Conservation (phyloP, 2,113 vertebrate species). For the Neolamprologus ventralis region DNA sequence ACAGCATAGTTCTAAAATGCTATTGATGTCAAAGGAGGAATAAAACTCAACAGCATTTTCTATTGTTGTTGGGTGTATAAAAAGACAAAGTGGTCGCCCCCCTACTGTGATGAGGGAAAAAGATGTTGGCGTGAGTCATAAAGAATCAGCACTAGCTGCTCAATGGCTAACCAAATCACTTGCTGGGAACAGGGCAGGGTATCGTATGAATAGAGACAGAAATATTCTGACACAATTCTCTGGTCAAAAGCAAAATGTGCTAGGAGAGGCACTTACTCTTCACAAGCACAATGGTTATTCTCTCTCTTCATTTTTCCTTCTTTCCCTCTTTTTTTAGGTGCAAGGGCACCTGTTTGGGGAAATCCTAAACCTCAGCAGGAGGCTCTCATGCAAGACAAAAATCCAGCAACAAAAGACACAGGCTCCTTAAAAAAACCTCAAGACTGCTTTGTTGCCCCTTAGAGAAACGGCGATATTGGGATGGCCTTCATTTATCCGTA, state of each 20-base stretch:
- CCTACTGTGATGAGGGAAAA: neutral
- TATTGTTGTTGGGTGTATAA: slow-evolving; percentile 25
- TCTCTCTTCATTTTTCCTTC: neutral
- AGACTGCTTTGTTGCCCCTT: neutral
- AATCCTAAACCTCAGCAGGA: neutral
- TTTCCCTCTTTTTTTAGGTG: neutral
- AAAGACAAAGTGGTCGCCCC: slow-evolving; percentile 17
- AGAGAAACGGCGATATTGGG: neutral
- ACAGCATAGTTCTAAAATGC: slow-evolving; percentile 16
- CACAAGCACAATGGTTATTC: neutral
- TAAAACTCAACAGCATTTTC: slow-evolving; percentile 22
- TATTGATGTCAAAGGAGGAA: slow-evolving; percentile 41
- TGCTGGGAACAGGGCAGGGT: neutral
- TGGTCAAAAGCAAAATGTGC: neutral
- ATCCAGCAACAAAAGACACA: neutral
- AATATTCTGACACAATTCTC: slow-evolving; percentile 3
- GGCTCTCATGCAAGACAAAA: neutral
- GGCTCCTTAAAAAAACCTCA: neutral
- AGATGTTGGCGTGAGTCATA: slow-evolving; percentile 15
- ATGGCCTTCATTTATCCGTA: neutral
- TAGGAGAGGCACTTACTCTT: neutral
- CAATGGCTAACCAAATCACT: slow-evolving; percentile 7
- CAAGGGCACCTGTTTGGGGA: slow-evolving; percentile 15
- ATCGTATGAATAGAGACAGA: neutral
- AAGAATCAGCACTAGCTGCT: slow-evolving; percentile 25